Base-by-base conservation (phyloP, 2,797 vertebrate species). In the Calcarius lapponicus region DNA sequence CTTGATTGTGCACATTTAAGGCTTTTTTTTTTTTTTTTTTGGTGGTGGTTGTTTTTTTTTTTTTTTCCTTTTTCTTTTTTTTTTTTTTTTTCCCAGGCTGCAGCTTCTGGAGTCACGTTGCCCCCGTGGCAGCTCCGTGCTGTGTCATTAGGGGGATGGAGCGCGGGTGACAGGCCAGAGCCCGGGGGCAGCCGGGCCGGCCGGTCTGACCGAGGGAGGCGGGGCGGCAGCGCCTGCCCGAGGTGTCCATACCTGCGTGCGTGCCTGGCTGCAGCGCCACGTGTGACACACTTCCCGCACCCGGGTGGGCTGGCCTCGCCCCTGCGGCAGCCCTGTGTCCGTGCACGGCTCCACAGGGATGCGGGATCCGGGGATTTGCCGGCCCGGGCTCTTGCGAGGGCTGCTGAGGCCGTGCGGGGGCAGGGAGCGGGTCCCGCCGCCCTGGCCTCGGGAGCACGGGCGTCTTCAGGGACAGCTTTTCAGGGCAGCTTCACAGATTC, bases 61-160 rank as follows among this genome's bases (percentile, higher is more conserved):
- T n/a, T 9, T 28, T 54, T 56, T 9, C 8, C 11, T 9, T 4
- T 14, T 76, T 21, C 40, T 16, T 28, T 36, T 21, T 24, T 28
- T 31, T 60, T 43, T 36, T 16, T 26, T 40, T 7, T 2, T 31
- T 79, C 40, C 36, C 83, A 58, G 70, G 85, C 31, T 79, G 72
- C 38, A 81, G 62, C 82, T 90, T 13, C 91, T 48, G 73, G 54
- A 81, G 96, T 94, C 96, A 97, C 92, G 92, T 96, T 96, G 93
- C 31, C 64, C 69, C 66, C 3, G 22, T 91, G 94, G 95, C 90
- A 84, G 85, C 50, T 42, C 3, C 0, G 2, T 81, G 95, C 92
- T 81, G 92, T 96, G 93, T 97, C 95, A 96, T 96, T 95, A 95
- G 88, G 82, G 14, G 92, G 70, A 88, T 4, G 8, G 72, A 76